Conservation (phyloP, 2,888 invertebrate species). For the Drosophila siamana region DNA sequence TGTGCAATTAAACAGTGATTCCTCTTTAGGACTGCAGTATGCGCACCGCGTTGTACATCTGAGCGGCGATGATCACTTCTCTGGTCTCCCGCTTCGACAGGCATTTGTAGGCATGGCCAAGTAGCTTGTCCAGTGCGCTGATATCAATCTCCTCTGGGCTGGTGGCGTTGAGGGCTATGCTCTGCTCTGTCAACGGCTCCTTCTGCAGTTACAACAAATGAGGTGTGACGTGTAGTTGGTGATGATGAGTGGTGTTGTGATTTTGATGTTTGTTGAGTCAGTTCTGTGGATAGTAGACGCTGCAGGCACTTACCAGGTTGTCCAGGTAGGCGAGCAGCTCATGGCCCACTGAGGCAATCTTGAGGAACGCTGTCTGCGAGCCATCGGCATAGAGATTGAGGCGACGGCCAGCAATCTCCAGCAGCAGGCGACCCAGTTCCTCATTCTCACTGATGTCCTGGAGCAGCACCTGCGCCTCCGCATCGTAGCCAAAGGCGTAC, state of each 20-base stretch:
- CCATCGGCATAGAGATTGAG: conserved; percentile 89
- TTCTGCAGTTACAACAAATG: conserved; percentile 39
- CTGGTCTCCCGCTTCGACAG: conserved; percentile 84
- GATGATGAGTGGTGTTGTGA: neutral
- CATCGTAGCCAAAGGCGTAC: conserved; percentile 88
- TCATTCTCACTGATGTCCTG: conserved; percentile 89
- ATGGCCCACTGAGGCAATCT: conserved; percentile 92
- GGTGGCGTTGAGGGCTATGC: conserved; percentile 77
- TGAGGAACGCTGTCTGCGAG: conserved; percentile 88
- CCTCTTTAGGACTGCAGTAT: conserved; percentile 67
- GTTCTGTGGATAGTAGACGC: conserved; percentile 65
- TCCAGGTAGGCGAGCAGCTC: conserved; percentile 91
- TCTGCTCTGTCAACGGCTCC: conserved; percentile 49
- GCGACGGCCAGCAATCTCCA: conserved; percentile 93
- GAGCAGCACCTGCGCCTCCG: conserved; percentile 88
- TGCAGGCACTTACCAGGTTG: conserved; percentile 86
- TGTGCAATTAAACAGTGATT: conserved; percentile 47
- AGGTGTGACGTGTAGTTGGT: neutral
- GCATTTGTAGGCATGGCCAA: conserved; percentile 85
- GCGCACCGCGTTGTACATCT: conserved; percentile 86
- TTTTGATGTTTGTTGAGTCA: conserved; percentile 13
- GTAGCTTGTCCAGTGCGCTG: conserved; percentile 82
- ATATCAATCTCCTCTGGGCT: conserved; percentile 82
- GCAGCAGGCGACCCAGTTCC: conserved; percentile 89
- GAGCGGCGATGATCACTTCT: conserved; percentile 85